phyloP scores from a whole-genome alignment of 2,888 invertebrate species.

The Mermis nigrescens region DNA sequence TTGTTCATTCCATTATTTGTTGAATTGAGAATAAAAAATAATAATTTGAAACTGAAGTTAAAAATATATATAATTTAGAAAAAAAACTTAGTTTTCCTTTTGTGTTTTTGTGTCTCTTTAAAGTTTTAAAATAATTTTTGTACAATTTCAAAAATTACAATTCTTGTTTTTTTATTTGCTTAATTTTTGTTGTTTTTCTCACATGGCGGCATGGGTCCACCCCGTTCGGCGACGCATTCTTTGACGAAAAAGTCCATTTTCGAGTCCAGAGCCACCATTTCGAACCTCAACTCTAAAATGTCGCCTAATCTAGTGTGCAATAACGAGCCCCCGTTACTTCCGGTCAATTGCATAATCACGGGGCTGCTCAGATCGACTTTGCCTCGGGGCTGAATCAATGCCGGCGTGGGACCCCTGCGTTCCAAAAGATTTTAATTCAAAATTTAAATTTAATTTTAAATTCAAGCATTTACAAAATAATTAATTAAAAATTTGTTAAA shows the following conservation, averaged over 20 bases:
- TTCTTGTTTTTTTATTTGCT: no score
- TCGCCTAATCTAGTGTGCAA: conserved; percentile 29
- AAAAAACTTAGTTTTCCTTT: no score
- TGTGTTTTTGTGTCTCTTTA: no score
- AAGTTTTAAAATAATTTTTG: no score
- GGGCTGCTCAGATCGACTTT: conserved; percentile 31
- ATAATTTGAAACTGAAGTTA: no score
- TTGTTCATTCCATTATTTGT: no score
- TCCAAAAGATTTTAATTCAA: background rate
- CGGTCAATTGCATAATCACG: conserved; percentile 28
- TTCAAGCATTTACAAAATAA: no score
- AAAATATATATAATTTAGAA: no score
- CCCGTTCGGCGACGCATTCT: conserved; percentile 27
- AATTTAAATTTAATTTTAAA: background rate
- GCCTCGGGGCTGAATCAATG: conserved; percentile 29
- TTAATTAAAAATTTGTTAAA: no score
- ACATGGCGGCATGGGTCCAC: conserved; percentile 16
- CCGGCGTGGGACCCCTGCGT: conserved; percentile 27
- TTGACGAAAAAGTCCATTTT: conserved; percentile 31
- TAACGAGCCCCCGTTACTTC: conserved; percentile 16
- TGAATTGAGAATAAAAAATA: no score
- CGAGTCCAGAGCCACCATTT: conserved; percentile 32
- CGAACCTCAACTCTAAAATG: conserved; percentile 30
- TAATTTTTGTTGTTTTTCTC: no score
- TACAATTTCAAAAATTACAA: no score